Base-by-base conservation (phyloP, 2,797 vertebrate species). In the Enteromius fasciolatus region DNA sequence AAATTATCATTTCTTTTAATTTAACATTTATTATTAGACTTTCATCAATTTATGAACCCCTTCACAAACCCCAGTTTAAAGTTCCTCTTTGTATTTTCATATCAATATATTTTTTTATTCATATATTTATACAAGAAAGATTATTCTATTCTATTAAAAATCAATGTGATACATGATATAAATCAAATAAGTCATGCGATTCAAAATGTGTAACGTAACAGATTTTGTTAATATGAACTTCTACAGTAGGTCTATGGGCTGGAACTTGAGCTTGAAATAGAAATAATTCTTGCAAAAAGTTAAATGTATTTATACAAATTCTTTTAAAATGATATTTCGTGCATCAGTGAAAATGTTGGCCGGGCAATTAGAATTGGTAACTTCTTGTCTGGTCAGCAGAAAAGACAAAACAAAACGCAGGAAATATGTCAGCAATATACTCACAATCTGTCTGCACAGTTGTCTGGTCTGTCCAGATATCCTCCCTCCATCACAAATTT, bases 401-500 rank as follows among this genome's bases (percentile, higher is more conserved):
- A 48, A 28, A 17, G 36, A 25, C 4, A 44, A 48, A 25, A 14
- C 5, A 5, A 28, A 50, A n/a, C 48, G 36, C 0, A 1, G 14
- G 3, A 54, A 73, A 2, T 11, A 6, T 20, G 17, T 64, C 9
- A 46, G 41, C 7, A 18, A 72, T 17, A 39, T 41, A 96, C 97
- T 97, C 89, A 99, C 98, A 99, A 91, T 91, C 96, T 94, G 87
- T 98, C 97, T 0, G 96, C 94, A 68, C 97, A 98, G 90, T 96
- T 97, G 84, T 99, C 98, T 0, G 97, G 98, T 81, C 96, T 95
- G 87, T 99, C 97, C 91, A 99, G 94, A 90, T 89, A 96, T 15
- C 96, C 96, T 86, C 98, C 98, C 1, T 99, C 98, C 97, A 99
- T 99, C 39, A 99, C 97, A 39, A 98, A 99, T 88, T 99, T 99